Percentiles rank a stretch among this genome's conserved stretches.
Evolutionary conservation across 2,888 invertebrate genomes (phyloP).

Genomic region (Xestia ashworthii): DNA sequence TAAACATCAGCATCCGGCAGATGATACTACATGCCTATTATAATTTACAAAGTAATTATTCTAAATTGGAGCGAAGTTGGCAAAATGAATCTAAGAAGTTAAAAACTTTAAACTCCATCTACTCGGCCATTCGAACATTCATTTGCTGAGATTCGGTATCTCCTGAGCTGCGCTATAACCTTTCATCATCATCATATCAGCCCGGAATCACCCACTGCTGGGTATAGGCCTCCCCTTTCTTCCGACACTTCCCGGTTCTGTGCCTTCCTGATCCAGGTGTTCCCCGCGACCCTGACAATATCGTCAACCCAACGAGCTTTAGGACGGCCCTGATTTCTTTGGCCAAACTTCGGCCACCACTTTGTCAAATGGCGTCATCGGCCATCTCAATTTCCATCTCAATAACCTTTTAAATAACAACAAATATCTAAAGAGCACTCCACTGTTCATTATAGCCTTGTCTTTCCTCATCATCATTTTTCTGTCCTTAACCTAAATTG

Average conservation of each 20-base stretch:
- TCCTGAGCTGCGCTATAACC: background rate
- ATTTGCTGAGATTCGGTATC: background rate
- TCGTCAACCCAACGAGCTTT: background rate
- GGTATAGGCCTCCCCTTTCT: too few species aligned
- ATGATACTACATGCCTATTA: background rate
- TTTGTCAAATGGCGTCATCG: too few species aligned
- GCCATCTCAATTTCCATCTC: too few species aligned
- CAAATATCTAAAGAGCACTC: background rate
- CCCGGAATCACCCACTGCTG: too few species aligned
- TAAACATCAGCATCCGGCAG: slow-evolving; percentile 8
- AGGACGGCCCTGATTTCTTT: too few species aligned
- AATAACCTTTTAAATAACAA: background rate
- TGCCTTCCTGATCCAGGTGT: background rate
- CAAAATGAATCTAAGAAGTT: background rate
- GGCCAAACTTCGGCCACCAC: too few species aligned
- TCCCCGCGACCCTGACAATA: background rate
- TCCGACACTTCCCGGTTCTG: too few species aligned
- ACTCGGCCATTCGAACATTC: background rate
- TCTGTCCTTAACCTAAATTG: background rate
- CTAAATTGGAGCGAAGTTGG: background rate
- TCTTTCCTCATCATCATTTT: background rate
- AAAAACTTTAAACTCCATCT: background rate
- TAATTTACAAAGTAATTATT: background rate
- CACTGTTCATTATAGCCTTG: background rate
- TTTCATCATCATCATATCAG: too few species aligned